Evolutionary conservation across 2,797 vertebrate species (phyloP), one percentile per base, ranked within the genome.

Genomic region (Gadopsis bispinosus): DNA sequence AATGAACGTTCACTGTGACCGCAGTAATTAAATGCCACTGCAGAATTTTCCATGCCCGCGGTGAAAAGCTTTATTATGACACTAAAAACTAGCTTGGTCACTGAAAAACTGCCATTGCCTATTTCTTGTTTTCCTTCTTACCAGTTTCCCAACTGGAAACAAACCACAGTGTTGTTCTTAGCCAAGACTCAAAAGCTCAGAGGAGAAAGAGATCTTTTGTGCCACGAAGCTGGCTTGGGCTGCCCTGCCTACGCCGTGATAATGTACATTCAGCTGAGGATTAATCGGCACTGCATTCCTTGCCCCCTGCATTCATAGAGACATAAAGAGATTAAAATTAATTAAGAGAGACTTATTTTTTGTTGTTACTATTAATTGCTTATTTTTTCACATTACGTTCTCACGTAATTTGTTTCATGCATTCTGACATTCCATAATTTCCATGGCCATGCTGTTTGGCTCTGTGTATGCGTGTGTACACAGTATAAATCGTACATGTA

Each of bases 191-290:
- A 65, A 80, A 83, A 83, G 81, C 81, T 88, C 54, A 73, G 56
- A 72, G 77, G 61, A 90, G 83, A 92, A 93, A 90, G 88, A 55
- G 56, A 50, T 69, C 89, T 84, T 85, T 92, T 91, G 88, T 91
- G 83, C 41, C 65, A 75, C 1, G 4, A 26, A 75, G 83, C 68
- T 33, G 78, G 73, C 79, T 73, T 26, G 19, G 75, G 41, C 74
- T 14, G 37, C 72, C 58, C 67, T 37, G 35, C 80, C 54, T 61
- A 73, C 67, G 54, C 55, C 71, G 41, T 51, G 19, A 69, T 81
- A 86, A 56, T 80, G 66, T 87, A 65, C 86, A 81, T 85, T 90
- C 77, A 87, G 73, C 47, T 66, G 35, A 69, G 80, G 89, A 92
- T 89, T 89, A 91, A 87, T 84, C 81, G 66, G 58, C 64, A 83